Base-by-base conservation (phyloP, 2,797 vertebrate genomes). In the Anguilla marmorata region DNA sequence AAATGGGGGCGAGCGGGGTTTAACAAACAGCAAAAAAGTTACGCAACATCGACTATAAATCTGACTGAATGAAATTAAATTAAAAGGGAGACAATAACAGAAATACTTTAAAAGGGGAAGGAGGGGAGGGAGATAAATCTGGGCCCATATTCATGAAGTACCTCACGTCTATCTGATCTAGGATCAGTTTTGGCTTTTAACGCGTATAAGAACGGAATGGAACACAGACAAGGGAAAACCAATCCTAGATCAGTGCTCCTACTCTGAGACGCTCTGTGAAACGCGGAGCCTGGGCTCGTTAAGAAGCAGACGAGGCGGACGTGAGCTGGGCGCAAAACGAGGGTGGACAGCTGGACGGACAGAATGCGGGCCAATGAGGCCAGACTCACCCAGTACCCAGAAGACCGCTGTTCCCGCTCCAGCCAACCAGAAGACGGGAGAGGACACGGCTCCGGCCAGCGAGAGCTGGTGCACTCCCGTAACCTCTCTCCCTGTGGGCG, bases 341-440 rank as follows among this genome's bases (percentile, higher is more conserved):
- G 63, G 63, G 41, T 4, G 33, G 33, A 79, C 74, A 79, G 30
- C 33, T 79, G 74, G 74, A 79, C 74, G 6, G 74, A 79, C 11
- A 76, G 14, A 60, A 33, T 48, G 3, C 45, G 19, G 79, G 48
- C 79, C 24, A 50, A 48, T 24, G 19, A 50, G 79, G 41, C 8
- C 86, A 80, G 33, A 80, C 96, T 96, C 90, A 98, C 98, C 98
- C 37, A 99, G 92, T 85, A 98, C 94, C 98, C 98, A 98, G 93
- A 98, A 98, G 86, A 98, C 97, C 0, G 97, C 97, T 0, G 97
- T 93, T 50, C 98, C 98, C 0, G 97, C 98, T 3, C 98, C 98
- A 0, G 98, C 98, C 90, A 98, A 92, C 97, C 98, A 98, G 95
- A 98, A 98, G 60, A 98, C 97, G 0, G 98, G 98, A 12, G 98